Evolutionary conservation across 2,797 vertebrate genomes (phyloP), one percentile per base, ranked within the genome.

Genomic region (Myotis myotis): DNA sequence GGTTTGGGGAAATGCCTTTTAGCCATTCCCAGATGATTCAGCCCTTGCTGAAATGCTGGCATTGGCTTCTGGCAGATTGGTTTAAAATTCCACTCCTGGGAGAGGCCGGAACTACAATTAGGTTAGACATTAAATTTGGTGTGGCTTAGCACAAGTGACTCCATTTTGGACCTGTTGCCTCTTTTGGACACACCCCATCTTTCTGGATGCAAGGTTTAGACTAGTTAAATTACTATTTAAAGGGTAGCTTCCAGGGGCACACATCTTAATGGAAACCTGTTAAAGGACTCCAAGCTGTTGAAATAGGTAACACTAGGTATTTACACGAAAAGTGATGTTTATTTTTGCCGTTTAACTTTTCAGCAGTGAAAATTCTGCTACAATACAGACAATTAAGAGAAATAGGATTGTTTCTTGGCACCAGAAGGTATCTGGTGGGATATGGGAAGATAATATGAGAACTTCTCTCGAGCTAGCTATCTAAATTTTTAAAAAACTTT

Each of bases 301-400:
- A 94, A 80, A 62, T 66, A 72, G 10, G 55, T 47, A 55, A 68
- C 19, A 71, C 30, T 55, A 25, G 41, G 28, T 55, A 78, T 72
- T 70, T 72, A 79, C 28, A 22, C 0, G 51, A 25, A 94, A 79
- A 70, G 44, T 79, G 36, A 13, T 17, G 33, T 60, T 91, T 71
- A 76, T 22, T 82, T 75, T 33, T 91, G 20, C 47, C 36, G 89
- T 95, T 44, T 80, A 72, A 76, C 64, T 57, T 90, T 70, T 90
- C 23, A 80, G 41, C n/a, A 62, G 74, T 51, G 44, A 79, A 91
- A 97, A 82, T 30, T 78, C 17, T 83, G 76, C 30, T 68, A 16
- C 11, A 74, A 28, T 95, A 70, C 93, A 86, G 38, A 70, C 12
- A 41, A 84, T 25, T 57, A 66, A 53, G 19, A 74, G 15, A 90